Conservation (phyloP, 2,888 invertebrate species). For the Platycheirus rosarum region DNA sequence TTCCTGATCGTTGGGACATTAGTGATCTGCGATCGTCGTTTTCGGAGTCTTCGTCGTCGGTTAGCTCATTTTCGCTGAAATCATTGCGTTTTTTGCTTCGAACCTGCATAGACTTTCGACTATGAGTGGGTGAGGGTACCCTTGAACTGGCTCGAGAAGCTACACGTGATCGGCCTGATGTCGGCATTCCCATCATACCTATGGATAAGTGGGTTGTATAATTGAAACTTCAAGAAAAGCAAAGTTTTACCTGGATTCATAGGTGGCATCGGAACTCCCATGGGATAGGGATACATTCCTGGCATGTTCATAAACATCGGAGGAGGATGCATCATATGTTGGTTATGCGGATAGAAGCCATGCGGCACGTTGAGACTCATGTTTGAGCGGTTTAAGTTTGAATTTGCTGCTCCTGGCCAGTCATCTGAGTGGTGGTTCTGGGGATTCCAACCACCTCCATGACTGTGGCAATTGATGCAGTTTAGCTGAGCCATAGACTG, state of each 20-base stretch:
- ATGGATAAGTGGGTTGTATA: no score
- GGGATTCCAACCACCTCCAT: conserved; percentile 79
- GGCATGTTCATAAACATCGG: conserved; percentile 81
- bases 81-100: conserved; percentile 84
- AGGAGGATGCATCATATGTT: conserved; percentile 82
- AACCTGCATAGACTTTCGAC: conserved; percentile 87
- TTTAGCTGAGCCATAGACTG: conserved; percentile 89
- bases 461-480: conserved; percentile 84
- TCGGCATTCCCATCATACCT: conserved; percentile 79
- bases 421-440: conserved; percentile 76
- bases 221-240: no score
- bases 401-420: conserved; percentile 78
- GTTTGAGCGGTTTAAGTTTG: conserved; percentile 83
- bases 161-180: conserved; percentile 82
- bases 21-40: conserved; percentile 82
- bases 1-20: conserved; percentile 81
- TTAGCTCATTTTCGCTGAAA: conserved; percentile 83
- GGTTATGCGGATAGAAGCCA: conserved; percentile 80
- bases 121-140: conserved; percentile 87
- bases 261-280: conserved; percentile 82
- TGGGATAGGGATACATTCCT: conserved; percentile 80
- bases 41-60: conserved; percentile 87
- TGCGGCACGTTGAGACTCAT: conserved; percentile 84
- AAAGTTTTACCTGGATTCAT: conserved; percentile 83
- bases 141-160: conserved; percentile 86